Conservation (phyloP, 2,113 vertebrate genomes). For the Eudorcas thomsonii region DNA sequence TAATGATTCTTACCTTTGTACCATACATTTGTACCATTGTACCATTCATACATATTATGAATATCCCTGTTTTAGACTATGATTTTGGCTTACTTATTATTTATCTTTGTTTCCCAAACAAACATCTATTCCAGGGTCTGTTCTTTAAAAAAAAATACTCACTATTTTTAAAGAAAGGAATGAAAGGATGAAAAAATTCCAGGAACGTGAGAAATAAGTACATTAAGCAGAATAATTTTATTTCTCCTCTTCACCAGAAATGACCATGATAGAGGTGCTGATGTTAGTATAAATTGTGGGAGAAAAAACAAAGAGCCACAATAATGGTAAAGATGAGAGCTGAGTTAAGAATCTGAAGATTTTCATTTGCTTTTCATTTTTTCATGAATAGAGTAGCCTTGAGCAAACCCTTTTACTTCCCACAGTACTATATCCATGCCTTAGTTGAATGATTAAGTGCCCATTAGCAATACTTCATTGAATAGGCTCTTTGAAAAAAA, state of each 20-base stretch:
- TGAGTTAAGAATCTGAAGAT: neutral
- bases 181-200: neutral
- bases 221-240: neutral
- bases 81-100: neutral
- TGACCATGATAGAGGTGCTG: neutral
- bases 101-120: neutral
- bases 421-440: neutral
- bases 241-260: neutral
- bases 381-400: neutral
- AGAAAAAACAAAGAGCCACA: neutral
- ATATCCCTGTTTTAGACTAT: neutral
- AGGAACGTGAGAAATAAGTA: neutral
- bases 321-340: neutral
- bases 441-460: slow-evolving; percentile 20
- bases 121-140: neutral
- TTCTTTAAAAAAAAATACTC: neutral
- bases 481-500: slow-evolving; percentile 49
- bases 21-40: neutral
- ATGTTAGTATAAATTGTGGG: neutral
- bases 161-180: neutral
- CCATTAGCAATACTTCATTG: slow-evolving; percentile 24
- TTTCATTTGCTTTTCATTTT: neutral
- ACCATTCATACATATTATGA: neutral
- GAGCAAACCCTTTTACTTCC: neutral
- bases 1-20: neutral